Percentiles rank a stretch among this genome's conserved stretches.
Evolutionary conservation across 2,113 vertebrate genomes (phyloP).

Genomic region (Callorhinus ursinus): DNA sequence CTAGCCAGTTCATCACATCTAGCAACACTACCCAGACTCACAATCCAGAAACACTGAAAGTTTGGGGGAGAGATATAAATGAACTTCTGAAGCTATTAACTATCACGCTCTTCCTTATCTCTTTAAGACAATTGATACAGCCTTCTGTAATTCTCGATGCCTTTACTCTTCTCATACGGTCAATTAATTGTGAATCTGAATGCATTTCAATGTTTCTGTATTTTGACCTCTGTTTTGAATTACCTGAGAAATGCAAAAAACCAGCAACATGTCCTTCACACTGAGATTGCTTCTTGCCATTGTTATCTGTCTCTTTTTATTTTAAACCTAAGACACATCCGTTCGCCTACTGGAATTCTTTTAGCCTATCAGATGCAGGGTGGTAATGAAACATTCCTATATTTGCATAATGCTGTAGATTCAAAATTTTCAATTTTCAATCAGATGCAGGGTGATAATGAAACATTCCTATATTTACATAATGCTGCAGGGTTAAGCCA

Average conservation of each 20-base stretch:
- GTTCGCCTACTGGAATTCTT: neutral
- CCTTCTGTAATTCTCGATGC: neutral
- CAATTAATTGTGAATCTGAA: neutral
- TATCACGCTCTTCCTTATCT: neutral
- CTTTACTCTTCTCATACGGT: neutral
- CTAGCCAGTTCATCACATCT: neutral
- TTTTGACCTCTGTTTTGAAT: conserved; percentile 53
- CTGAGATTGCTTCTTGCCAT: conserved; percentile 6
- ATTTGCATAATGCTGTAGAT: conserved; percentile 36
- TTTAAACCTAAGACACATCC: conserved; percentile 22
- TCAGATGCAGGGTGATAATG: too few relatives aligned
- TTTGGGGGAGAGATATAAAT: neutral
- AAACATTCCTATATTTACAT: too few relatives aligned
- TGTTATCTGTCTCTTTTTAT: conserved; percentile 30
- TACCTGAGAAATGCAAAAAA: conserved; percentile 24
- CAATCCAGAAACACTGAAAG: neutral
- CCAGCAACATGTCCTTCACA: neutral
- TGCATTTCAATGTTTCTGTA: neutral
- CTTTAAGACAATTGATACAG: neutral
- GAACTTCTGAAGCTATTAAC: neutral
- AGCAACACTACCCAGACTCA: neutral
- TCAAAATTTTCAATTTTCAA: too few relatives aligned
- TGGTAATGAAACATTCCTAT: conserved; percentile 42
- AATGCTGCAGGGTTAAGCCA: too few relatives aligned
- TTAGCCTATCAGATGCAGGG: neutral